A percentile compares a stretch with the other conserved stretches of the same genome.
Evolutionary conservation across 2,888 invertebrate genomes (phyloP).

Genomic region (Drosophila leonis): DNA sequence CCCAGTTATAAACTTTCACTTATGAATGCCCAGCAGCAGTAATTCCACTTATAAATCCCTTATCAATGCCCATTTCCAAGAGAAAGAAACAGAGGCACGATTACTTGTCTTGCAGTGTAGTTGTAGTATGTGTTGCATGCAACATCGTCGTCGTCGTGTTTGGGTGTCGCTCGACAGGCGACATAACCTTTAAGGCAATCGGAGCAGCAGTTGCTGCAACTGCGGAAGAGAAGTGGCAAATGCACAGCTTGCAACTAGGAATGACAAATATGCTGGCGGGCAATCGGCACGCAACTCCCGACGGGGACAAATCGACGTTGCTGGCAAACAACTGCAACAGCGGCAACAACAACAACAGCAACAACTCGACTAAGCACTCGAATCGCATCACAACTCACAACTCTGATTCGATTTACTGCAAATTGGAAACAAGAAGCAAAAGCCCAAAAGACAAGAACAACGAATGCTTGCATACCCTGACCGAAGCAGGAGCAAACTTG

Average conservation of each 20-base stretch:
- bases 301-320: constrained; percentile 26
- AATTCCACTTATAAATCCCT: neutral
- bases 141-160: constrained; percentile 46
- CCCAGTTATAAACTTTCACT: neutral
- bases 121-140: constrained; percentile 46
- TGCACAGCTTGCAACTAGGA: constrained; percentile 49
- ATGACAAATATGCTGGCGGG: constrained; percentile 72
- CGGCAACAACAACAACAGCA: constrained; percentile 18
- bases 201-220: constrained; percentile 36
- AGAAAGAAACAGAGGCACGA: neutral
- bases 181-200: constrained; percentile 77
- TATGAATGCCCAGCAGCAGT: neutral
- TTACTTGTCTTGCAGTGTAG: constrained; percentile 25
- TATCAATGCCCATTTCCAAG: neutral
- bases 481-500: too few species aligned
- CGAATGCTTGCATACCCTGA: constrained; percentile 5
- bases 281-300: constrained; percentile 62
- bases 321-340: constrained; percentile 17
- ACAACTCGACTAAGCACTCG: constrained; percentile 23
- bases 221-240: constrained; percentile 46
- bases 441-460: neutral
- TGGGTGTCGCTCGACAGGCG: constrained; percentile 71
- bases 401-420: constrained; percentile 52
- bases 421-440: constrained; percentile 19
- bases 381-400: constrained; percentile 35